These are phyloP conservation scores for Meliscaeva auricollis DNA, from an alignment of 2,888 invertebrate species.

Conservation along the genomic window DNA sequence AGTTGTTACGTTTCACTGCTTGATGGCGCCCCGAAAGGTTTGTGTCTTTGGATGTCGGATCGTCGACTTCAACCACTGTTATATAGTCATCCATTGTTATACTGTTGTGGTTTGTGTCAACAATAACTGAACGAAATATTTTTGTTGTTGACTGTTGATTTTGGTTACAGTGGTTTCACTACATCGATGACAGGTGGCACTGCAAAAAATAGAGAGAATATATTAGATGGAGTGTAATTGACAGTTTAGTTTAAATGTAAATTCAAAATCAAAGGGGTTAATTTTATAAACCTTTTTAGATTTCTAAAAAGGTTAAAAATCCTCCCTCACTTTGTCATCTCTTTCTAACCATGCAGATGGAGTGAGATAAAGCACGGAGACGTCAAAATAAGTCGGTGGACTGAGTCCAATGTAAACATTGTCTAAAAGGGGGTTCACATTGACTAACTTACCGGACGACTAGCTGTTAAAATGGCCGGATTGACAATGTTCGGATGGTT, in stretches of 20 bases:
- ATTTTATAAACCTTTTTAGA: no score
- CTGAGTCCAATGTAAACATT: no score
- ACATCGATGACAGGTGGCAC: slow-evolving; percentile 61
- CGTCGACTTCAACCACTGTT: slow-evolving; percentile 87
- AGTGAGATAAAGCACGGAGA: no score
- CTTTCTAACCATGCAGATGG: no score
- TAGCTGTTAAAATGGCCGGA: no score
- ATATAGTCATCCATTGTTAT: slow-evolving; percentile 85
- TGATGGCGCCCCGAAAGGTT: slow-evolving; percentile 80
- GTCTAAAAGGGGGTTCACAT: no score
- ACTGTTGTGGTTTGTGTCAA: slow-evolving; percentile 17
- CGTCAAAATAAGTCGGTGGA: no score
- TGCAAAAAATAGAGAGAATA: slow-evolving; percentile 48
- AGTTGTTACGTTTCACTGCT: slow-evolving; percentile 79
- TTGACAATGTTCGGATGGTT: no score
- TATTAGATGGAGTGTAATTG: not conserved
- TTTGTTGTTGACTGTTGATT: slow-evolving; percentile 9
- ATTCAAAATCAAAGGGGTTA: no score
- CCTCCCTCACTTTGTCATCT: no score
- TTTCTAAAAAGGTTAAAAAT: no score
- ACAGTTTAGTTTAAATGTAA: not conserved
- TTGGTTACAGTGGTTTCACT: not conserved
- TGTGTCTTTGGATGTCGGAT: slow-evolving; percentile 81
- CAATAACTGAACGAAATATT: slow-evolving; percentile 10
- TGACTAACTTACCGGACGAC: no score